Evolutionary conservation across 2,888 invertebrate species (phyloP), one percentile per base, ranked within the genome.

Genomic region (Phaonia tiefii): DNA sequence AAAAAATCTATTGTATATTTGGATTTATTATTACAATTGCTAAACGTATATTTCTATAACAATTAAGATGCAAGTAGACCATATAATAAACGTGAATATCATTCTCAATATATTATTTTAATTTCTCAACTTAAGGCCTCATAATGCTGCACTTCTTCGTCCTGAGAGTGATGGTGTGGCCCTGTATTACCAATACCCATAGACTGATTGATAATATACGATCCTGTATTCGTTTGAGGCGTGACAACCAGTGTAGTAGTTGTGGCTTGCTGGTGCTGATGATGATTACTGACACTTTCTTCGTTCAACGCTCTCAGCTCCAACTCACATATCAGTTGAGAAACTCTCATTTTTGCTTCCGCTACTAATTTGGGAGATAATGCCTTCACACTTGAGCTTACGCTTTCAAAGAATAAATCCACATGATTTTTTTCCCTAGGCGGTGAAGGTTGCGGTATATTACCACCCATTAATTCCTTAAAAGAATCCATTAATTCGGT

Each of bases 401-500:
- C 87, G 31, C 89, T 88, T 56, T 89, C 88, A 17, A 88, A 88
- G 49, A 89, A 88, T 71, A 88, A 76, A 60, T 88, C 88, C 58
- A 88, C 87, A 65, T 89, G 89, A 72, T 89, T 89, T 54, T 87
- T 86, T 51, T 87, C 86, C 42, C 75, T 78, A 51, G 75, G 4
- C 80, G 56, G 63, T 26, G 87, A 26, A 86, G 44, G 84, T 5
- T 37, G 58, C 0, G 80, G 11, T 17, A 56, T 84, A 58, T 85
- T 86, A 3, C 81, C 80, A 0, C 67, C 84, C 11, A 88, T 66
- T 39, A 89, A 84, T 51, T 90, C 89, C n/a, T 88, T 88, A 51
- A 90, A 89, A 2, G 89, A 89, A 37, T 89, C 86, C 87, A 86
- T 85, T 22, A 89, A 66, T 37, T 89, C 89, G 60, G 86, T 89